These are phyloP conservation scores for Pyrrhosoma nymphula DNA, from an alignment of 2,888 invertebrate genomes.

Conservation along the genomic window DNA sequence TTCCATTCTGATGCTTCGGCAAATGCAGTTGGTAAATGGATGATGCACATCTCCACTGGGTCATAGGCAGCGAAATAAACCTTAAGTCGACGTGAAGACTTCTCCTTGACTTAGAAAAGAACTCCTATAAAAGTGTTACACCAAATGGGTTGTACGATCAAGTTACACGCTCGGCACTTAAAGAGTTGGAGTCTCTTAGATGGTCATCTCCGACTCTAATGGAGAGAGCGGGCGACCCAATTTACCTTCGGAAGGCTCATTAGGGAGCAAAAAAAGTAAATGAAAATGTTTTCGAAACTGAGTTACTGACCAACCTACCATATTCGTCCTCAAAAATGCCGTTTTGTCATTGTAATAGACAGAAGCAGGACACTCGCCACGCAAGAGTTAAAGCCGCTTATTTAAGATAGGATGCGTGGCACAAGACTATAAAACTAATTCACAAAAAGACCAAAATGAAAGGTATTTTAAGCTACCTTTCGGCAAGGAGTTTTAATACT, in stretches of 20 bases:
- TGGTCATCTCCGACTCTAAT: conserved; percentile 1
- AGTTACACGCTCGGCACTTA: conserved; percentile 2
- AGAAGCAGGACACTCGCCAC: background rate
- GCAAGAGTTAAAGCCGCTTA: background rate
- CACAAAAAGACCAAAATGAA: background rate
- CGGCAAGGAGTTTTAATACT: too few species aligned
- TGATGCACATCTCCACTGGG: background rate
- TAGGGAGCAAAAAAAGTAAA: background rate
- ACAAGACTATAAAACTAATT: background rate
- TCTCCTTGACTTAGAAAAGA: conserved; percentile 17
- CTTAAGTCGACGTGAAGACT: background rate
- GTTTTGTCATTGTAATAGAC: background rate
- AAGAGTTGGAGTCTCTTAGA: background rate
- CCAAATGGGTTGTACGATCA: conserved; percentile 16
- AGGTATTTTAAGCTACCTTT: background rate
- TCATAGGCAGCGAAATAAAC: background rate
- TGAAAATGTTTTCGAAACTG: conserved; percentile 24
- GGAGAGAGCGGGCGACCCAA: background rate
- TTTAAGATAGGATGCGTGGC: background rate
- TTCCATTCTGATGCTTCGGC: background rate
- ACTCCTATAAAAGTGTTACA: background rate
- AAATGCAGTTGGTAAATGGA: background rate
- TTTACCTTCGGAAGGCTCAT: background rate
- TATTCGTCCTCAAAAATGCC: background rate
- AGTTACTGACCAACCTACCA: conserved; percentile 4